These are phyloP conservation scores for Gallinago undulata DNA, from an alignment of 2,113 vertebrate species.

Conservation along the genomic window DNA sequence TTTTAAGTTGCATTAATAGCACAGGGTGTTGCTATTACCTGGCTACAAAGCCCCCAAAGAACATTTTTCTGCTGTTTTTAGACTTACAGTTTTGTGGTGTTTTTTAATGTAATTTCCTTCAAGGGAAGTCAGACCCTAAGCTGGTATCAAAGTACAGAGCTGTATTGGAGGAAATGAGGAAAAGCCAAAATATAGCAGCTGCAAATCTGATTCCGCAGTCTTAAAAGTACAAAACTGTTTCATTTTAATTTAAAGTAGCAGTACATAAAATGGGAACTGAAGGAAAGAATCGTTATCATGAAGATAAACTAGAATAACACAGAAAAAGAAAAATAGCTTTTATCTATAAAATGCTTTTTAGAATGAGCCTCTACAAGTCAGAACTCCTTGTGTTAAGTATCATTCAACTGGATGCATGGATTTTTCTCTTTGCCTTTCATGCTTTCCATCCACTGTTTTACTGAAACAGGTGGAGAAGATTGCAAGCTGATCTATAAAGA, in stretches of 20 bases:
- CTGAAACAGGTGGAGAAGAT: neutral
- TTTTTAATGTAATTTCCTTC: neutral
- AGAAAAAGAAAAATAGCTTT: neutral
- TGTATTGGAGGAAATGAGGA: neutral
- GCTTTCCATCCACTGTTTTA: slow-evolving; percentile 33
- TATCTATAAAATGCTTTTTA: neutral
- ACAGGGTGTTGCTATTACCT: neutral
- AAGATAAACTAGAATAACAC: neutral
- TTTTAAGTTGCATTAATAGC: neutral
- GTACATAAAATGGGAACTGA: neutral
- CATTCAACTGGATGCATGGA: neutral
- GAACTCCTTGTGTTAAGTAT: neutral
- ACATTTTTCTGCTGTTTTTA: neutral
- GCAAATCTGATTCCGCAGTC: neutral
- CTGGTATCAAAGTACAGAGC: neutral
- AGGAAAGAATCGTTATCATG: neutral
- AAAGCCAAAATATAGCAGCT: neutral
- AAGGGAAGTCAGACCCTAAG: neutral
- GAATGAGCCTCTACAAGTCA: neutral
- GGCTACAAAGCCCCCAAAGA: neutral
- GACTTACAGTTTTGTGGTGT: neutral
- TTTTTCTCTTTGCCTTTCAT: slow-evolving; percentile 35
- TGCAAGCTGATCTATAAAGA: neutral
- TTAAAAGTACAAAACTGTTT: neutral
- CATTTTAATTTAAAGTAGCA: neutral